phyloP scores from a whole-genome alignment of 2,113 vertebrate species.

The Morone chrysops region DNA sequence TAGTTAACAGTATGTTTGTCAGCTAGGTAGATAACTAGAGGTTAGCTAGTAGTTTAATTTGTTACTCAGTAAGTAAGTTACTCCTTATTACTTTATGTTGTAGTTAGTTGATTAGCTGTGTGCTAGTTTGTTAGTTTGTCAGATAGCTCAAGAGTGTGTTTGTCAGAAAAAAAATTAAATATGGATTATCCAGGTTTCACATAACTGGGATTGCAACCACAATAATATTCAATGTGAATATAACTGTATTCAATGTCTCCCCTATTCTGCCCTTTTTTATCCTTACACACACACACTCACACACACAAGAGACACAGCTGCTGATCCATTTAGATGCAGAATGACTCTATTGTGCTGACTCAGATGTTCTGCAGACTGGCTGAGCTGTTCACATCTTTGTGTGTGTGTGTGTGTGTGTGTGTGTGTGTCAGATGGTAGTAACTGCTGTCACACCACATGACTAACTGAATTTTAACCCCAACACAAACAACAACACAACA shows the following conservation, averaged over 20 bases:
- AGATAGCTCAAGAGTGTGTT: no score
- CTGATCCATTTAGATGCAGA: conserved; percentile 49
- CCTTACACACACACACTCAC: neutral
- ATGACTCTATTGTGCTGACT: conserved; percentile 44
- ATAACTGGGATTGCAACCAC: neutral
- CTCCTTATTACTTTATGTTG: neutral
- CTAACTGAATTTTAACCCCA: conserved; percentile 31
- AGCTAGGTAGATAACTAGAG: neutral
- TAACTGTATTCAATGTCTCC: neutral
- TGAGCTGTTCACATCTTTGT: conserved; percentile 14
- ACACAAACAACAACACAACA: conserved; percentile 43
- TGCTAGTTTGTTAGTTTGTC: neutral
- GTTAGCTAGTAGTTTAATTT: neutral
- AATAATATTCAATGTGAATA: conserved; percentile 1
- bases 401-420: conserved; percentile 13
- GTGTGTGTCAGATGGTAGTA: conserved; percentile 22
- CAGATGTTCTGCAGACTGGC: conserved; percentile 32
- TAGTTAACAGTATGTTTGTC: neutral
- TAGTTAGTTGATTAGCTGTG: neutral
- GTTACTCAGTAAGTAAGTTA: neutral
- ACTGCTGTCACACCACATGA: conserved; percentile 49
- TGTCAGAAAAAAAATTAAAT: neutral
- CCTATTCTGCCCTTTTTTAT: neutral
- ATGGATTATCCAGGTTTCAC: neutral
- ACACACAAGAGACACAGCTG: conserved; percentile 1